Evolutionary conservation across 2,113 vertebrate species (phyloP).

Genomic region (Motacilla tschutschensis): DNA sequence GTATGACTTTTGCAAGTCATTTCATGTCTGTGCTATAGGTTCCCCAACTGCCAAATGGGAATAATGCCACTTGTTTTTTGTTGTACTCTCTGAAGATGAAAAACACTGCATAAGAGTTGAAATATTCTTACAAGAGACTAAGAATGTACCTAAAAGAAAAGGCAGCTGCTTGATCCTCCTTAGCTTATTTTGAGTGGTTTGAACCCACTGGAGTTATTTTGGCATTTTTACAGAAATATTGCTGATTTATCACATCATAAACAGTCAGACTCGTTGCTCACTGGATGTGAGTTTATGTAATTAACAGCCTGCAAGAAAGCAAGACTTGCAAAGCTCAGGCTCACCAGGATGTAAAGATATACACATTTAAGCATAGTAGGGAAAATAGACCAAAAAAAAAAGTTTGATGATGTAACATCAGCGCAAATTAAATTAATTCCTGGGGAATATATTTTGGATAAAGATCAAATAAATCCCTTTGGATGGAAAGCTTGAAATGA

Average conservation of each 20-base stretch:
- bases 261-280: background rate
- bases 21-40: background rate
- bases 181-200: background rate
- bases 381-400: conserved; percentile 1
- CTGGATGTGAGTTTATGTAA: background rate
- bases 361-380: background rate
- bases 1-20: background rate
- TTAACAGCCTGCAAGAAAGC: background rate
- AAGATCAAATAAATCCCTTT: conserved; percentile 39
- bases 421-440: conserved; percentile 22
- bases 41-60: background rate
- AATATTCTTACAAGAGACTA: background rate
- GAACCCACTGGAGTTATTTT: background rate
- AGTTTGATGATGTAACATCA: conserved; percentile 25
- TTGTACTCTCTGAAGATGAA: background rate
- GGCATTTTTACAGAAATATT: background rate
- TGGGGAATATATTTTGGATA: conserved; percentile 33
- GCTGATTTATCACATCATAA: background rate
- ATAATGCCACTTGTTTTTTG: background rate
- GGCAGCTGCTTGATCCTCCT: background rate
- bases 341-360: background rate
- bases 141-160: background rate
- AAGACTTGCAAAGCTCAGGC: background rate
- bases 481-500: background rate
- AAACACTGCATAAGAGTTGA: background rate